phyloP scores from a whole-genome alignment of 1,140 invertebrate genomes.

The Dysdera silvatica region DNA sequence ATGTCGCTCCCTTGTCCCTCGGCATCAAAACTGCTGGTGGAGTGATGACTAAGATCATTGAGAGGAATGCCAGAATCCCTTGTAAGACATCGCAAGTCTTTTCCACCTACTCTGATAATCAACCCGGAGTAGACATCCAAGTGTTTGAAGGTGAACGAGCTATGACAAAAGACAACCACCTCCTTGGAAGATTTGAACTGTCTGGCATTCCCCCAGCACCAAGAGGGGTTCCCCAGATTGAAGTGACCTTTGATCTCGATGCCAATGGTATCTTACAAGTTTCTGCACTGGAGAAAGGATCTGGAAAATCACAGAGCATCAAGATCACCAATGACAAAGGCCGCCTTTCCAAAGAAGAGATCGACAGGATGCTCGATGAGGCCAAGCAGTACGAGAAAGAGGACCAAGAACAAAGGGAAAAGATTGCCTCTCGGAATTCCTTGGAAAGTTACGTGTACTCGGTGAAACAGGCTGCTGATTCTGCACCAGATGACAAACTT shows the following conservation, averaged over 20 bases:
- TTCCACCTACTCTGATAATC: conserved; percentile 92
- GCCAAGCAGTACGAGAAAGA: conserved; percentile 74
- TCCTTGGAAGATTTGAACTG: conserved; percentile 52
- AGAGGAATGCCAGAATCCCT: conserved; percentile 57
- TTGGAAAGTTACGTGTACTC: conserved; percentile 35
- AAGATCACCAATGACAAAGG: conserved; percentile 51
- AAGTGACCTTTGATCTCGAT: conserved; percentile 54
- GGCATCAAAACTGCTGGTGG: conserved; percentile 60
- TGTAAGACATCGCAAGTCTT: conserved; percentile 64
- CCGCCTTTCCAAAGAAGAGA: conserved; percentile 46
- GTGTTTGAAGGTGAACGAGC: conserved; percentile 53
- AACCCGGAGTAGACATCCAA: conserved; percentile 82
- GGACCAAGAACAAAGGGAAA: conserved; percentile 52
- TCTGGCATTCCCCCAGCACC: conserved; percentile 53
- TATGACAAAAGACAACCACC: conserved; percentile 54
- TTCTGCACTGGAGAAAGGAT: conserved; percentile 52
- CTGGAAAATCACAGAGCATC: conserved; percentile 87
- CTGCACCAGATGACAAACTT: conserved; percentile 45
- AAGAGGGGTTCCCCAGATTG: conserved; percentile 53
- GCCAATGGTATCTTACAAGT: conserved; percentile 47
- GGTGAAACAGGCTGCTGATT: conserved; percentile 30
- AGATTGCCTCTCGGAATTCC: conserved; percentile 39
- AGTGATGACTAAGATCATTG: conserved; percentile 57
- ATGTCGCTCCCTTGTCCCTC: conserved; percentile 56
- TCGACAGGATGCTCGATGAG: conserved; percentile 47